Base-by-base conservation (phyloP, 2,113 vertebrate species). In the Xenus cinereus region DNA sequence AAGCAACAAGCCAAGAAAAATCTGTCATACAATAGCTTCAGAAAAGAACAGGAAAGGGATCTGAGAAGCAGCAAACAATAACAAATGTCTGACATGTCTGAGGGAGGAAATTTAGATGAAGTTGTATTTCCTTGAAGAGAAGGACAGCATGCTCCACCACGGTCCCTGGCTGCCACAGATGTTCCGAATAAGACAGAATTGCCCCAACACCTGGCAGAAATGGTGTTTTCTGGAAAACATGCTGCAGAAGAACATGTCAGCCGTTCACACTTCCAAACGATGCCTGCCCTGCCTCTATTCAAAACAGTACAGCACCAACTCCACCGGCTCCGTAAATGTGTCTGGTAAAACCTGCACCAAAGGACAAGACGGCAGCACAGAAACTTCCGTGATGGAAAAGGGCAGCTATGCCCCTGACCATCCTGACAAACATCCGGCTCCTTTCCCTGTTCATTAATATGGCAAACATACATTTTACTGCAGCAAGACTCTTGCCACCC, bases 31-130 rank as follows among this genome's bases (percentile, higher is more conserved):
- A 97, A 97, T 94, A 93, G 95, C 87, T 97, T 95, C 51, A 90
- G 78, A 95, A 93, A 94, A 88, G 64, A 94, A 93, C 97, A 97
- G 98, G 97, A 98, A 98, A 93, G 75, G 53, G 81, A 94, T 93
- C 93, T 94, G 83, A 96, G 93, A 97, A 89, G 71, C 26, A 94
- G 84, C 94, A 94, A 97, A 97, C 97, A 98, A 92, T 95, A 97
- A 96, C 77, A 96, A 96, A 91, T 43, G 71, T 89, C 78, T 93
- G 59, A 95, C 87, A 88, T 66, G 60, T 97, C 79, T 75, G 78
- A 96, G 48, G 81, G 68, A 97, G 96, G 98, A 98, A 98, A 97
- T 95, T 77, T 63, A 89, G 74, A 97, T 41, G 68, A 94, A 96
- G 93, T 76, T 95, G 85, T 84, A 95, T 91, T 98, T 98, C 97